These are phyloP conservation scores for Notoglanidium macrostoma DNA, from an alignment of 2,797 vertebrate species.

Conservation along the genomic window DNA sequence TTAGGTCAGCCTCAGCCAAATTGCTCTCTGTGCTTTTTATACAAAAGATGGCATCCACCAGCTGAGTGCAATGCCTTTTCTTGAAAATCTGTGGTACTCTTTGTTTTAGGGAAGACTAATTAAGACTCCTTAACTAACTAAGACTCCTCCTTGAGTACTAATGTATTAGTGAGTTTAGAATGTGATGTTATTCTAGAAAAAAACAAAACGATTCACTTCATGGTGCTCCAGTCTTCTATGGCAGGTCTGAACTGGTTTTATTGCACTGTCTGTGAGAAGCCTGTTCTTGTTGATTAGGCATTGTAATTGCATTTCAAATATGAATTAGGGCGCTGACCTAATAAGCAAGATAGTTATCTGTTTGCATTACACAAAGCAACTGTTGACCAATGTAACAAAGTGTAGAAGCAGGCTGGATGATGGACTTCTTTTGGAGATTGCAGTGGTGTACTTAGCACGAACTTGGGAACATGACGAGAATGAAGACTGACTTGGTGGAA, in stretches of 20 bases:
- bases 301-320: background rate
- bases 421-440: constrained; percentile 57
- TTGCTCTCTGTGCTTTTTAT: constrained; percentile 15
- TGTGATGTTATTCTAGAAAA: background rate
- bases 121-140: too few species aligned
- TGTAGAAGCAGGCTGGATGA: constrained; percentile 65
- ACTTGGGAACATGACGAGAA: constrained; percentile 41
- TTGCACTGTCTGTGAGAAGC: constrained; percentile 6
- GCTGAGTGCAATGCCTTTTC: background rate
- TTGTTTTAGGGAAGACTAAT: background rate
- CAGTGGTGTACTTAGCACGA: background rate
- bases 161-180: background rate
- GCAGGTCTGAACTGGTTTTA: constrained; percentile 13
- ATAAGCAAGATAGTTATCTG: constrained; percentile 19
- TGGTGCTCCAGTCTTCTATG: background rate
- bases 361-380: constrained; percentile 30
- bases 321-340: constrained; percentile 7
- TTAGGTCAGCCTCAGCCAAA: constrained; percentile 4
- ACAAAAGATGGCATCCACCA: background rate
- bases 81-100: background rate
- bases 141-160: background rate
- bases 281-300: background rate
- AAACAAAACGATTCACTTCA: background rate
- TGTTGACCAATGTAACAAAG: constrained; percentile 49
- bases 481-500: constrained; percentile 56